Evolutionary conservation across 2,113 vertebrate genomes (phyloP).

Genomic region (Sander vitreus): DNA sequence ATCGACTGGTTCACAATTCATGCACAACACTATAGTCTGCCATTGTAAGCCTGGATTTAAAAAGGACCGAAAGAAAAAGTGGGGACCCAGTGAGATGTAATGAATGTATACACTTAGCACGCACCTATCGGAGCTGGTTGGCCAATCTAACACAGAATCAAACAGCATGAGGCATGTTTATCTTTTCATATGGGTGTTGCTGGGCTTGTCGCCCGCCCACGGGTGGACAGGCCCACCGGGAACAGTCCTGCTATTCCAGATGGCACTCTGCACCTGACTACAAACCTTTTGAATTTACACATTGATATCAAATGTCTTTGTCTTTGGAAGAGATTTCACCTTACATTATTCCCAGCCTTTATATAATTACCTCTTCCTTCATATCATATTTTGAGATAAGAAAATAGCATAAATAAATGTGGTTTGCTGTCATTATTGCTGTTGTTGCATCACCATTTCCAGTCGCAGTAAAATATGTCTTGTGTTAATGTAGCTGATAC

Average conservation of each 20-base stretch:
- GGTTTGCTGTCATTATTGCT: constrained; percentile 21
- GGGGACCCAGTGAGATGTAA: not conserved
- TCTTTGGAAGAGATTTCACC: constrained; percentile 12
- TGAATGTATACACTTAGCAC: not conserved
- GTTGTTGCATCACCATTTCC: constrained; percentile 9
- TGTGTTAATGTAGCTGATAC: constrained; percentile 56
- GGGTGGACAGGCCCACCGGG: constrained; percentile 39
- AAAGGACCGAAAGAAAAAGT: constrained; percentile 21
- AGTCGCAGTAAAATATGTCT: constrained; percentile 28
- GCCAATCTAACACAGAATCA: constrained; percentile 31
- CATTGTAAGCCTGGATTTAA: constrained; percentile 10
- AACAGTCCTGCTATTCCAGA: constrained; percentile 55
- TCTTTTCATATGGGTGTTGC: constrained; percentile 62
- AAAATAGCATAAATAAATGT: constrained; percentile 23
- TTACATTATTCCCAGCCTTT: constrained; percentile 3
- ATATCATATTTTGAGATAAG: constrained; percentile 7
- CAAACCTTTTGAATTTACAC: constrained; percentile 45
- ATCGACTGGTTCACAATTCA: not conserved
- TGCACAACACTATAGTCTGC: not conserved
- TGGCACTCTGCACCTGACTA: constrained; percentile 47
- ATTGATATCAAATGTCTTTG: constrained; percentile 26
- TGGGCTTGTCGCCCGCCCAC: constrained; percentile 54
- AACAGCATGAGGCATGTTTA: constrained; percentile 51
- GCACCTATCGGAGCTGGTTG: constrained; percentile 5
- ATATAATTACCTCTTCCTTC: not conserved